Conservation (phyloP, 2,113 vertebrate species). For the Thymallus thymallus region DNA sequence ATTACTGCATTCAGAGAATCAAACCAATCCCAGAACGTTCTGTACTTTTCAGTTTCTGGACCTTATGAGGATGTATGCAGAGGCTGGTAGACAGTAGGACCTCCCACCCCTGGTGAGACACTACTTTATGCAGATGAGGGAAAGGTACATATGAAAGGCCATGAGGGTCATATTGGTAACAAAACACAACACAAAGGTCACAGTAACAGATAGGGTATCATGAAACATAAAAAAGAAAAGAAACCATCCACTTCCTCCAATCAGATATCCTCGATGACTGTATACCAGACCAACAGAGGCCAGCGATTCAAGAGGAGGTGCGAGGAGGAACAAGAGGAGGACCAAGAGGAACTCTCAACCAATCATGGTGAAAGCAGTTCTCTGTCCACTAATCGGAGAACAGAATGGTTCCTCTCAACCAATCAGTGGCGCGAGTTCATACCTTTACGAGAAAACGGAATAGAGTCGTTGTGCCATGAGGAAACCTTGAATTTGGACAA, state of each 20-base stretch:
- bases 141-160: constrained; percentile 21
- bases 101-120: constrained; percentile 26
- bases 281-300: constrained; percentile 53
- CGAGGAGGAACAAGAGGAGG: constrained; percentile 35
- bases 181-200: constrained; percentile 44
- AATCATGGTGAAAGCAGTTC: constrained; percentile 42
- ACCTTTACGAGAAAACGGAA: constrained; percentile 51
- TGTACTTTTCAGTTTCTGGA: constrained; percentile 39
- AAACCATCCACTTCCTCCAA: constrained; percentile 55
- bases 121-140: constrained; percentile 38
- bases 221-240: constrained; percentile 49
- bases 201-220: constrained; percentile 34
- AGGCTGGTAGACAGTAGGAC: constrained; percentile 32
- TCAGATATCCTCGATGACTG: constrained; percentile 59
- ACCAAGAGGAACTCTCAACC: constrained; percentile 18
- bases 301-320: constrained; percentile 23
- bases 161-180: constrained; percentile 33
- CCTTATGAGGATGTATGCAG: background rate
- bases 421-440: constrained; percentile 63
- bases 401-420: constrained; percentile 75
- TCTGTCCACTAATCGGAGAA: constrained; percentile 52
- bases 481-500: constrained; percentile 30
- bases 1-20: no score
- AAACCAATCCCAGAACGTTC: background rate
- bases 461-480: constrained; percentile 34